Conservation (phyloP, 2,113 vertebrate genomes). For the Oophaga pumilio region DNA sequence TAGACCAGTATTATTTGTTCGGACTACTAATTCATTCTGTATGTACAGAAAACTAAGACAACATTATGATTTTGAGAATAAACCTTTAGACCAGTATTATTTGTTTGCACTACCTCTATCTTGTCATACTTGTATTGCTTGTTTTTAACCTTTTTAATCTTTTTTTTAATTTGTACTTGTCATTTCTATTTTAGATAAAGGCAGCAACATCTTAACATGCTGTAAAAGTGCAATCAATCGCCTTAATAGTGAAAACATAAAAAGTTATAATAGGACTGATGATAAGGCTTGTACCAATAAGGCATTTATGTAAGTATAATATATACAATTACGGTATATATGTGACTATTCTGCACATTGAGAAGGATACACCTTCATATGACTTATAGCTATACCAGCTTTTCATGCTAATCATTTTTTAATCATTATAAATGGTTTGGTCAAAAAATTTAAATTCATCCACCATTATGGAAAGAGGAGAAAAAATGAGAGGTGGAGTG, state of each 20-base stretch:
- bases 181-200: neutral
- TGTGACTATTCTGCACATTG: too few relatives aligned
- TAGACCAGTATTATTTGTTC: too few relatives aligned
- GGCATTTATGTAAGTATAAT: slow-evolving; percentile 23
- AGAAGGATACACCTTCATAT: too few relatives aligned
- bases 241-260: neutral
- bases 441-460: too few relatives aligned
- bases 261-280: neutral
- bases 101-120: neutral
- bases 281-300: neutral
- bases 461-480: too few relatives aligned
- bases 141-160: neutral
- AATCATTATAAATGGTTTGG: too few relatives aligned
- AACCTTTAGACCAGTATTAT: neutral
- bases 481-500: too few relatives aligned
- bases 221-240: neutral
- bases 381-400: too few relatives aligned
- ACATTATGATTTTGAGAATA: too few relatives aligned
- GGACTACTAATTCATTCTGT: too few relatives aligned
- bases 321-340: neutral
- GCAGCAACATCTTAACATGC: neutral
- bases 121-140: neutral
- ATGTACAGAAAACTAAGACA: too few relatives aligned
- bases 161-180: neutral
- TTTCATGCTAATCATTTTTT: too few relatives aligned